Evolutionary conservation across 2,888 invertebrate genomes (phyloP).

Genomic region (Ichneumon xanthorius): DNA sequence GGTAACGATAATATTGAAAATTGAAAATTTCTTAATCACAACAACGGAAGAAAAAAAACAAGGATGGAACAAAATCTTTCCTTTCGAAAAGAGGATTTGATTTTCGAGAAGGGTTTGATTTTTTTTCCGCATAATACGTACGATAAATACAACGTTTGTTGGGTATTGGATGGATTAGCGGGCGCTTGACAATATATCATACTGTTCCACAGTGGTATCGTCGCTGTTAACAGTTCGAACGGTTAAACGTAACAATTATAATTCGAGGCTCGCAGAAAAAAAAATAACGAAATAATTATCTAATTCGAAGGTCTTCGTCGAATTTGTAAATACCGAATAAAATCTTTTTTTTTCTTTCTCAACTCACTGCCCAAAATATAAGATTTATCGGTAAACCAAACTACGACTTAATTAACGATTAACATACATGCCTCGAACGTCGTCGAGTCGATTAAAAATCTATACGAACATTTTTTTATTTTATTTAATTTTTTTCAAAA

Average conservation of each 20-base stretch:
- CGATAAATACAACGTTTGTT: constrained; percentile 19
- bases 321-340: background rate
- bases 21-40: constrained; percentile 39
- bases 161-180: constrained; percentile 38
- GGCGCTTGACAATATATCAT: constrained; percentile 19
- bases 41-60: constrained; percentile 22
- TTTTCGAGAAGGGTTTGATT: background rate
- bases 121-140: constrained; percentile 1
- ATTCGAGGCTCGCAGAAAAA: constrained; percentile 16
- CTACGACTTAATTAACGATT: constrained; percentile 5
- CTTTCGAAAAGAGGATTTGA: background rate
- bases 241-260: constrained; percentile 26
- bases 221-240: constrained; percentile 29
- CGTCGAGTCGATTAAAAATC: constrained; percentile 1
- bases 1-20: constrained; percentile 44
- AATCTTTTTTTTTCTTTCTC: background rate
- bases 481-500: background rate
- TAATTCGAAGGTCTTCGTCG: constrained; percentile 16
- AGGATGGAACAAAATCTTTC: background rate
- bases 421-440: constrained; percentile 7
- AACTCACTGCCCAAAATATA: constrained; percentile 4
- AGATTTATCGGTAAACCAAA: background rate
- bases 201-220: constrained; percentile 25
- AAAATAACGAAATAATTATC: background rate
- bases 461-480: background rate